A percentile compares a stretch with the other conserved stretches of the same genome.
Evolutionary conservation across 1,140 invertebrate species (phyloP).

Genomic region (Penaeus vannamei): DNA sequence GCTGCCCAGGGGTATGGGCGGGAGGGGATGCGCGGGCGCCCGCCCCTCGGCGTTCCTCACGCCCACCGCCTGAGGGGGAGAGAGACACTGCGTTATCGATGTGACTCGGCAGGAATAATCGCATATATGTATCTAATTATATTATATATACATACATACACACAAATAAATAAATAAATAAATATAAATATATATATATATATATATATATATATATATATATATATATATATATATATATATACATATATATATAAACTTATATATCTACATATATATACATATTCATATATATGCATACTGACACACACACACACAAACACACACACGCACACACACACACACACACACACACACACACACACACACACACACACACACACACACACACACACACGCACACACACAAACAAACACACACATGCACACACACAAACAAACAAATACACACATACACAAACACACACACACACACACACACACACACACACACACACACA

Average conservation of each 20-base stretch:
- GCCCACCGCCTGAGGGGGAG: conserved; percentile 51
- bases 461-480: not conserved
- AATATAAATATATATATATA: not conserved
- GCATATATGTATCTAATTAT: conserved; percentile 8
- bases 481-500: not conserved
- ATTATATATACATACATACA: not conserved
- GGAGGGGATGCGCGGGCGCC: not conserved
- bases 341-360: not conserved
- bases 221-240: not conserved
- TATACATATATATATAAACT: too few relatives aligned
- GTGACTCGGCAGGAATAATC: not conserved
- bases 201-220: not conserved
- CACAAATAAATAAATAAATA: not conserved
- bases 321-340: too few relatives aligned
- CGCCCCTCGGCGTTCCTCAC: conserved; percentile 22
- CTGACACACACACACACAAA: too few relatives aligned
- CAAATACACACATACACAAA: not conserved
- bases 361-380: not conserved
- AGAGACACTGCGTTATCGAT: not conserved
- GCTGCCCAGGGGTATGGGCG: not conserved
- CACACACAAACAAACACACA: not conserved
- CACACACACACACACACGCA: not conserved
- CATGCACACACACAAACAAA: not conserved
- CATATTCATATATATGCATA: too few relatives aligned
- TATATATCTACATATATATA: too few relatives aligned